Percentiles rank a stretch among this genome's conserved stretches.
phyloP scores from a whole-genome alignment of 2,888 invertebrate genomes.

The Masnerella sp. region DNA sequence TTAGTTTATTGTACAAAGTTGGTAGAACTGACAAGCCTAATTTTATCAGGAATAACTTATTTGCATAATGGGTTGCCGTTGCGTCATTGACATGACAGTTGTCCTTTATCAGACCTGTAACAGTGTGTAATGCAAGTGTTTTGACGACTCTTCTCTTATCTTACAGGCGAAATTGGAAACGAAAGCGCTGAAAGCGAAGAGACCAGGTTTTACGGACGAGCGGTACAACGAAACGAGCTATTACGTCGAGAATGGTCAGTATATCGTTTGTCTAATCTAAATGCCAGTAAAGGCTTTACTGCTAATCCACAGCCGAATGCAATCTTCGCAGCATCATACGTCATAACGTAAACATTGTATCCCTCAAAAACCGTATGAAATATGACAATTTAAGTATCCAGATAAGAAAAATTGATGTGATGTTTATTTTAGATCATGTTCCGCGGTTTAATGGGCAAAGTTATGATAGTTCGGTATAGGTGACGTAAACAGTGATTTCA shows the following conservation, averaged over 20 bases:
- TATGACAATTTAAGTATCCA: no score
- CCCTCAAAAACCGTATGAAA: no score
- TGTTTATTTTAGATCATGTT: no score
- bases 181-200: slow-evolving; percentile 92
- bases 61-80: slow-evolving; percentile 30
- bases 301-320: slow-evolving; percentile 32
- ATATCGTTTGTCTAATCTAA: slow-evolving; percentile 59
- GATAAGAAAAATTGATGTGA: no score
- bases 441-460: no score
- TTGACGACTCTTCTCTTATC: slow-evolving; percentile 71
- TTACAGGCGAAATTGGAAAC: slow-evolving; percentile 94
- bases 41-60: slow-evolving; percentile 26
- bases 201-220: slow-evolving; percentile 94
- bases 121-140: slow-evolving; percentile 38
- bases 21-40: no score
- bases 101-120: slow-evolving; percentile 37
- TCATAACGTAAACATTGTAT: slow-evolving; percentile 24
- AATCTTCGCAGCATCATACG: slow-evolving; percentile 26
- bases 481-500: no score
- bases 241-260: slow-evolving; percentile 95
- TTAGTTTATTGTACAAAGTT: no score
- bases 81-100: slow-evolving; percentile 40
- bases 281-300: slow-evolving; percentile 40
- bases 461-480: no score
- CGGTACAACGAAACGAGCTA: slow-evolving; percentile 96